Conservation (phyloP, 2,797 vertebrate genomes). For the Hapalemur alaotrensis region DNA sequence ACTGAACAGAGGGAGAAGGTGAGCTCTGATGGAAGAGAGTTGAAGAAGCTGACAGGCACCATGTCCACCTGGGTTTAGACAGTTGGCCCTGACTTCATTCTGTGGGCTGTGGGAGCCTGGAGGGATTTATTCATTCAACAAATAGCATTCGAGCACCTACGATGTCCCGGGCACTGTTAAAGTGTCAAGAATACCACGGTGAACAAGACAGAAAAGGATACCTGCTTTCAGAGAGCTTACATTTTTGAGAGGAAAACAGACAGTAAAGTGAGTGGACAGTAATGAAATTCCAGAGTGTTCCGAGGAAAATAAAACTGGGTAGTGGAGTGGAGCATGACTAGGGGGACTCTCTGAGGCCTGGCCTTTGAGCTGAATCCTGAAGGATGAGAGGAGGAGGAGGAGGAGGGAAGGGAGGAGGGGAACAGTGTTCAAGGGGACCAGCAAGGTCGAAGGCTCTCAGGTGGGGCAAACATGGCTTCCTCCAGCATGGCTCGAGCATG, state of each 20-base stretch:
- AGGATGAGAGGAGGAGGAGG: background rate
- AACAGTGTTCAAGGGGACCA: background rate
- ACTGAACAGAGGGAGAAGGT: background rate
- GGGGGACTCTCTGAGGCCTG: background rate
- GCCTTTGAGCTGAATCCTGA: background rate
- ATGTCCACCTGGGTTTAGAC: background rate
- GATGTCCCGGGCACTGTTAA: background rate
- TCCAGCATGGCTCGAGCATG: background rate
- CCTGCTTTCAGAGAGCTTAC: constrained; percentile 6
- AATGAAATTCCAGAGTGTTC: background rate
- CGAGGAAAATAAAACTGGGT: background rate
- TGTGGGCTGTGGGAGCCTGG: background rate
- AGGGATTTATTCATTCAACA: background rate
- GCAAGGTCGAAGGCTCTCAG: background rate
- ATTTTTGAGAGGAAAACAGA: background rate
- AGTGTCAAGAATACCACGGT: background rate
- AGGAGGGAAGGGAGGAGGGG: background rate
- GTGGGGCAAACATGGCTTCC: background rate
- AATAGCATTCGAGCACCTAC: background rate
- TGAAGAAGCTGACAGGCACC: background rate
- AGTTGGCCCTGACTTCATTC: background rate
- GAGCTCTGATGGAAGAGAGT: background rate
- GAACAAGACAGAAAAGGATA: background rate
- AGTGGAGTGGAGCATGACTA: background rate
- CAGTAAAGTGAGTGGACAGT: background rate